A percentile compares a stretch with the other conserved stretches of the same genome.
These are phyloP conservation scores for Zaprionus bogoriensis DNA, from an alignment of 2,888 invertebrate species.

Conservation along the genomic window DNA sequence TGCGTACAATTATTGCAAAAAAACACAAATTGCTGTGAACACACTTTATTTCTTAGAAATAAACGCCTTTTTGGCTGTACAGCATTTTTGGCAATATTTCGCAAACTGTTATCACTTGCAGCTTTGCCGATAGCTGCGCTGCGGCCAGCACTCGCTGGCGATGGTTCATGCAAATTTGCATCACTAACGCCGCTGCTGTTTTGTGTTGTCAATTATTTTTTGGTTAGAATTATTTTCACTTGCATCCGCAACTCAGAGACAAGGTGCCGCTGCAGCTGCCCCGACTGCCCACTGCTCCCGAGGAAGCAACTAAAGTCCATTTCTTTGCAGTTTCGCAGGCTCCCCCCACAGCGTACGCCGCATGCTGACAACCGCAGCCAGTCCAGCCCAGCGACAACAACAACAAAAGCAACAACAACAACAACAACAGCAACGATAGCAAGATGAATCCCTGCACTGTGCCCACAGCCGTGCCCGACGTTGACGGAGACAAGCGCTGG, in stretches of 20 bases:
- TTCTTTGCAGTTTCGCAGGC: not conserved
- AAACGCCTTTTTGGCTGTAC: no score
- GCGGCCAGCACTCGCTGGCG: not conserved
- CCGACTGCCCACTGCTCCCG: not conserved
- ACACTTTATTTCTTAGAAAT: no score
- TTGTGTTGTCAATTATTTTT: conserved; percentile 54
- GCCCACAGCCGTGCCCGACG: conserved; percentile 89
- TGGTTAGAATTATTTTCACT: conserved; percentile 55
- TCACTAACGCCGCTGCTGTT: conserved; percentile 22
- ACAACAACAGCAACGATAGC: no score
- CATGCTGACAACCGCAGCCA: conserved; percentile 33
- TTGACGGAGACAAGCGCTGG: conserved; percentile 90
- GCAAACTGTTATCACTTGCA: no score
- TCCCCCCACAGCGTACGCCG: conserved; percentile 33
- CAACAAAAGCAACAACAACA: conserved; percentile 8
- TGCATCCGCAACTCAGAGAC: conserved; percentile 13
- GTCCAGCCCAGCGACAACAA: conserved; percentile 5
- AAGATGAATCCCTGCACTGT: conserved; percentile 89
- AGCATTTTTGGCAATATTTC: no score
- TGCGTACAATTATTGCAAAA: no score
- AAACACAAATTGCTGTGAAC: no score
- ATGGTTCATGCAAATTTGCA: not conserved
- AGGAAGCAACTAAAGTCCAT: not conserved
- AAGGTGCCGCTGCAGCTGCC: conserved; percentile 9
- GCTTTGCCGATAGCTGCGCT: no score